These are phyloP conservation scores for Ariopsis seemanni DNA, from an alignment of 2,113 vertebrate species.

Conservation along the genomic window DNA sequence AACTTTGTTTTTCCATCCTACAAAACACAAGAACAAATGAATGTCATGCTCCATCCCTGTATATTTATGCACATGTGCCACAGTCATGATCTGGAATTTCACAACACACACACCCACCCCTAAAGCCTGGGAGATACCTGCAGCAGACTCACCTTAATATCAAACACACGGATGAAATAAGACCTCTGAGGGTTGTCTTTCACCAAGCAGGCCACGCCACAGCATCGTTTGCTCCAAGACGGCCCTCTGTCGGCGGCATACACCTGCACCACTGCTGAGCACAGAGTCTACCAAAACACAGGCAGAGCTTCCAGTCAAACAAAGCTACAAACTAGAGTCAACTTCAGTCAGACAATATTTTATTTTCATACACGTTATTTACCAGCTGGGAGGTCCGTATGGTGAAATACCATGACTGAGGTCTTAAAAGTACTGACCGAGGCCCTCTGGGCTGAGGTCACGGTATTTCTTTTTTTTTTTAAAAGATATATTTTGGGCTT, in stretches of 20 bases:
- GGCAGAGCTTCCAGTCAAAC: not conserved
- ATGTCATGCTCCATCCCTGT: not conserved
- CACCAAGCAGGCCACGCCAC: conserved; percentile 93
- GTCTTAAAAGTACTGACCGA: too few relatives aligned
- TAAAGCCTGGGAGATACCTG: too few relatives aligned
- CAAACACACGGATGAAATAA: conserved; percentile 96
- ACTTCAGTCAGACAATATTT: not conserved
- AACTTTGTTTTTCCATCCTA: conserved; percentile 92
- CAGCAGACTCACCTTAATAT: conserved; percentile 84
- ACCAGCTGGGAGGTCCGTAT: too few relatives aligned
- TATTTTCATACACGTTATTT: too few relatives aligned
- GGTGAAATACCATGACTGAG: too few relatives aligned
- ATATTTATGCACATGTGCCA: not conserved
- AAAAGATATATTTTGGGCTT: too few relatives aligned
- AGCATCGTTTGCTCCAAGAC: conserved; percentile 92
- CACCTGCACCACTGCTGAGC: conserved; percentile 93
- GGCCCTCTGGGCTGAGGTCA: too few relatives aligned
- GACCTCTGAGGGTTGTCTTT: conserved; percentile 99
- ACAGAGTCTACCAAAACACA: conserved; percentile 80
- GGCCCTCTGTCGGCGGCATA: conserved; percentile 85
- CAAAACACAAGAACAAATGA: not conserved
- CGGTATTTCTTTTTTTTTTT: too few relatives aligned
- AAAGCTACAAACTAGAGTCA: not conserved
- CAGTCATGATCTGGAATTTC: not conserved
- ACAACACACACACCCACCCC: not conserved